phyloP scores from a whole-genome alignment of 2,888 invertebrate genomes.

The Synergus japonicus region DNA sequence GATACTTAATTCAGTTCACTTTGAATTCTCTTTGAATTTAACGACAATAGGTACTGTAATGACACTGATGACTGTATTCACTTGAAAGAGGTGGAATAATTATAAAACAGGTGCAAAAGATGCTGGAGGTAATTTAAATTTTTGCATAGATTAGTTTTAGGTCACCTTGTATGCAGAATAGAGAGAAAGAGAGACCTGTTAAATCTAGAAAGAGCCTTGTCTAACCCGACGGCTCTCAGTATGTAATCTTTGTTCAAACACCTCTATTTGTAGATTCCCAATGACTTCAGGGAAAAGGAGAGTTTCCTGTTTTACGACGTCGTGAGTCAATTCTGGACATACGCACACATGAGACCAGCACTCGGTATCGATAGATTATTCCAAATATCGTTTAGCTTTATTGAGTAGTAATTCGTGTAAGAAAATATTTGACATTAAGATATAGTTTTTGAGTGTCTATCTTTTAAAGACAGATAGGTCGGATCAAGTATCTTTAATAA shows the following conservation, averaged over 20 bases:
- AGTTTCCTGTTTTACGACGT: constrained; percentile 57
- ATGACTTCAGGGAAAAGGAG: constrained; percentile 56
- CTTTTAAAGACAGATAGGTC: not conserved
- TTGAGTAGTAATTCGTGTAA: constrained; percentile 11
- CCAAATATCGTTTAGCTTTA: constrained; percentile 10
- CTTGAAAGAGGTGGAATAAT: no score
- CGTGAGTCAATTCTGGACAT: constrained; percentile 49
- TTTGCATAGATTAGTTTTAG: not conserved
- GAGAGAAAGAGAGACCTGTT: constrained; percentile 12
- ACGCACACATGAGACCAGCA: not conserved
- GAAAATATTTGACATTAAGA: constrained; percentile 13
- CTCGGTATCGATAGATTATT: constrained; percentile 19
- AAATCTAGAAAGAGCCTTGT: constrained; percentile 11
- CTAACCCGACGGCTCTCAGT: constrained; percentile 22
- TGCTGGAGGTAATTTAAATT: not conserved
- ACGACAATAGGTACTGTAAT: no score
- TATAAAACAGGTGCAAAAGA: no score
- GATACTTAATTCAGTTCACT: no score
- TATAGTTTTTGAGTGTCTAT: constrained; percentile 1
- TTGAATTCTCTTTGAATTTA: no score
- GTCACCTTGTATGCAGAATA: constrained; percentile 1
- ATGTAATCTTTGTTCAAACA: constrained; percentile 59
- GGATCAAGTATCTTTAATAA: not conserved
- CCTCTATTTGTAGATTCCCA: constrained; percentile 57
- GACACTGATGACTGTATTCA: no score